These are phyloP conservation scores for Pseudococcus jackbeardsleyi DNA, from an alignment of 2,888 invertebrate species.

Conservation along the genomic window DNA sequence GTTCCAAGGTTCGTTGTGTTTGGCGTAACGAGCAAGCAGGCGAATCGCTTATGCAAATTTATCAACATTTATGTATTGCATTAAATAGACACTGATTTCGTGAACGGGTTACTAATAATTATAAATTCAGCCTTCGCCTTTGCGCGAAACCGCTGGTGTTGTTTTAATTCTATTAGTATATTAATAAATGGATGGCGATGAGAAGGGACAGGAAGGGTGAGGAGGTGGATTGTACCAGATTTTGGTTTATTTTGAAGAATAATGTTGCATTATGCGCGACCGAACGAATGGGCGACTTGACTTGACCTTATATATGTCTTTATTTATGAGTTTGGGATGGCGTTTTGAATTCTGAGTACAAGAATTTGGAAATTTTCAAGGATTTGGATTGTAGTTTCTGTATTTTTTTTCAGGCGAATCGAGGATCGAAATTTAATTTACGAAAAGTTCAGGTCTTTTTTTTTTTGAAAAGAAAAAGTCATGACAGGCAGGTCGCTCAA, in stretches of 20 bases:
- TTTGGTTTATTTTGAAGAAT: not conserved
- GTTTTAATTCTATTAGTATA: not conserved
- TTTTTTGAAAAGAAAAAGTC: too few species aligned
- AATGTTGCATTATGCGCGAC: not conserved
- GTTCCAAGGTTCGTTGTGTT: not conserved
- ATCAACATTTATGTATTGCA: conserved; percentile 15
- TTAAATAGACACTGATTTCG: conserved; percentile 31
- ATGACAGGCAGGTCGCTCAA: too few species aligned
- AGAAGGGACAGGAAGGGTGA: not conserved
- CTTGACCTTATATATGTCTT: not conserved
- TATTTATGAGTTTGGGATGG: not conserved
- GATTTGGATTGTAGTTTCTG: too few species aligned
- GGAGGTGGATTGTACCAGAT: not conserved
- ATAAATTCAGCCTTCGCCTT: not conserved
- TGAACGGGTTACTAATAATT: conserved; percentile 23
- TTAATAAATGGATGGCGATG: not conserved
- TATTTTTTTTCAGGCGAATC: too few species aligned
- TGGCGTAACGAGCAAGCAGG: not conserved
- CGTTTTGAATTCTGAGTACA: not conserved
- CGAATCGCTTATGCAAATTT: conserved; percentile 19
- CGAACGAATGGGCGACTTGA: not conserved
- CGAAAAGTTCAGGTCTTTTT: too few species aligned
- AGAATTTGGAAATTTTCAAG: not conserved
- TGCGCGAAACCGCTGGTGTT: not conserved
- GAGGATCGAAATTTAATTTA: too few species aligned